phyloP scores from a whole-genome alignment of 2,113 vertebrate genomes.

The Gorilla gorilla region DNA sequence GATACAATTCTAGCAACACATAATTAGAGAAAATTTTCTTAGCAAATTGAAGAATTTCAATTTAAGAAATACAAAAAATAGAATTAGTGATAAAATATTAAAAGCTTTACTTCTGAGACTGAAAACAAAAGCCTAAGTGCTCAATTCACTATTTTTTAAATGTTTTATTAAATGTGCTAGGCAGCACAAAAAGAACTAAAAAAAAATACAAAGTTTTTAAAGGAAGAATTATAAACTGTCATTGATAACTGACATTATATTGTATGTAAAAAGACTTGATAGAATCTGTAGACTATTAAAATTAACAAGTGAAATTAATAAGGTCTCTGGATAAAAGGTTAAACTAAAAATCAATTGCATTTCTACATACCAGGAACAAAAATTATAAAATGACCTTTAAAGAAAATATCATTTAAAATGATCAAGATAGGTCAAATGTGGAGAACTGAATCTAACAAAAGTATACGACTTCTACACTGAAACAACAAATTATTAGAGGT shows the following conservation, averaged over 20 bases:
- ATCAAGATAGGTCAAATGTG: neutral
- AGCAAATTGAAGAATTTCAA: neutral
- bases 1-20: neutral
- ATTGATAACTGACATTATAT: neutral
- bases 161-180: neutral
- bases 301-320: neutral
- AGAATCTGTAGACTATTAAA: neutral
- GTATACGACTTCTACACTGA: neutral
- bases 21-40: neutral
- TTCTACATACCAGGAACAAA: neutral
- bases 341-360: neutral
- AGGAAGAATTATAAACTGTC: neutral
- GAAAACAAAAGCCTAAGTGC: neutral
- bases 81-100: neutral
- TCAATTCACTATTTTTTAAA: neutral
- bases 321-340: neutral
- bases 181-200: neutral
- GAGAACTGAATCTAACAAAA: neutral
- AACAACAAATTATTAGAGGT: neutral
- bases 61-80: neutral
- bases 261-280: neutral
- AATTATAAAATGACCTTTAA: neutral
- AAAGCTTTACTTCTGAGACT: neutral
- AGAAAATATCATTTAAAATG: neutral
- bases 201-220: neutral